A percentile compares a stretch with the other conserved stretches of the same genome.
Evolutionary conservation across 2,113 vertebrate genomes (phyloP).

Genomic region (Delphinapterus leucas): DNA sequence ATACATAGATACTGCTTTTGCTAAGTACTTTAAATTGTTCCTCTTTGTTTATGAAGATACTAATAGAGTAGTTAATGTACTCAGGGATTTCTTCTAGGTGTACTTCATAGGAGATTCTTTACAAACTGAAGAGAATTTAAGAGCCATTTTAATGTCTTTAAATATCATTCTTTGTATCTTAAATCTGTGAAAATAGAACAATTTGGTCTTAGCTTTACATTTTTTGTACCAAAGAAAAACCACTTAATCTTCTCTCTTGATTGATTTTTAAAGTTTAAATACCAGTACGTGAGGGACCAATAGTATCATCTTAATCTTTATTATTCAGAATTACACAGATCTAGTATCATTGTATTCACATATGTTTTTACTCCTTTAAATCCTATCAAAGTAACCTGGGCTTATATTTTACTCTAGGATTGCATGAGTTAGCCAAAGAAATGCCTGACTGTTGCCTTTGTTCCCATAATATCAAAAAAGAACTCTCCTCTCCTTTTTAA

Average conservation of each 20-base stretch:
- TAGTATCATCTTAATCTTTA: conserved; percentile 74
- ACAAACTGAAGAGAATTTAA: conserved; percentile 70
- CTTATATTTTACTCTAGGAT: conserved; percentile 42
- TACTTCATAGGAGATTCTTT: conserved; percentile 65
- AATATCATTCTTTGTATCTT: conserved; percentile 72
- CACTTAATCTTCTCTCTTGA: conserved; percentile 74
- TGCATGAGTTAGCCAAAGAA: conserved; percentile 59
- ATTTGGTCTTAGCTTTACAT: conserved; percentile 71
- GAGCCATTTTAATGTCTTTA: conserved; percentile 66
- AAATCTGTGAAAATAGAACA: conserved; percentile 71
- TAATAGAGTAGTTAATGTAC: conserved; percentile 59
- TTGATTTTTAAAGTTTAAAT: conserved; percentile 81
- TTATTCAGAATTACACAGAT: conserved; percentile 72
- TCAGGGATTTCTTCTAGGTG: conserved; percentile 81
- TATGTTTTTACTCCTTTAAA: conserved; percentile 73
- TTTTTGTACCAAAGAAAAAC: conserved; percentile 73
- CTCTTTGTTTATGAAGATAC: conserved; percentile 66
- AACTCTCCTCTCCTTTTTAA: conserved; percentile 48
- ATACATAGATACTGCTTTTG: background rate
- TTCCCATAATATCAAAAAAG: conserved; percentile 69
- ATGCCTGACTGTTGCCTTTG: conserved; percentile 44
- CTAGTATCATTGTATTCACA: conserved; percentile 70
- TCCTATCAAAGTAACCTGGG: conserved; percentile 62
- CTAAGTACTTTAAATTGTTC: conserved; percentile 60
- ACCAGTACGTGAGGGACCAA: conserved; percentile 63